Evolutionary conservation across 2,797 vertebrate genomes (phyloP).

Genomic region (Galago senegalensis): DNA sequence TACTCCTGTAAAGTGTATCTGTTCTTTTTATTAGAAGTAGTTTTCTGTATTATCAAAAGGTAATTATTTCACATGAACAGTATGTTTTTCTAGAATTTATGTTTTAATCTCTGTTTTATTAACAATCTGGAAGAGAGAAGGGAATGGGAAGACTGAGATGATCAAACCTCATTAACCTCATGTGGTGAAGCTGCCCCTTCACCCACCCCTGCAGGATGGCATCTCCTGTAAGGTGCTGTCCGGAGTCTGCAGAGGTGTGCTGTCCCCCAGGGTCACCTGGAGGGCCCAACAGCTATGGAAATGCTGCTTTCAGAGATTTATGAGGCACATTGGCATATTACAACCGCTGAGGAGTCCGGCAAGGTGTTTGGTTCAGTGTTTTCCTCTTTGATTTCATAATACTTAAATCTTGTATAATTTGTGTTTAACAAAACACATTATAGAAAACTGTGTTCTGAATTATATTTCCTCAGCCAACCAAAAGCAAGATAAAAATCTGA

Average conservation of each 20-base stretch:
- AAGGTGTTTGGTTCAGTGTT: neutral
- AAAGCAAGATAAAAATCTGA: neutral
- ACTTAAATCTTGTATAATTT: neutral
- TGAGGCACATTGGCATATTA: neutral
- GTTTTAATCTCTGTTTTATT: slow-evolving; percentile 37
- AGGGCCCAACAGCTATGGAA: neutral
- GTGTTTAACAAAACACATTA: slow-evolving; percentile 54
- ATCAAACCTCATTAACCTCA: neutral
- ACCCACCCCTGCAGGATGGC: fast-evolving
- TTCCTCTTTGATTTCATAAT: neutral
- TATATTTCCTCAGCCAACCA: slow-evolving; percentile 19
- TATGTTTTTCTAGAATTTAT: slow-evolving; percentile 30
- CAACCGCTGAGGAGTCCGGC: neutral
- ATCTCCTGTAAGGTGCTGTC: neutral
- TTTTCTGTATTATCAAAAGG: slow-evolving; percentile 31
- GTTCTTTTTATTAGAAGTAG: slow-evolving; percentile 25
- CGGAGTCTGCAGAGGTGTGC: neutral
- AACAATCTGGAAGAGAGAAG: neutral
- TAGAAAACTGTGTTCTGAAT: neutral
- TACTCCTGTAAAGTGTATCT: slow-evolving; percentile 6
- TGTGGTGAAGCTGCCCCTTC: neutral
- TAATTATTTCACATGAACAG: neutral
- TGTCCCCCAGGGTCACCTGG: neutral
- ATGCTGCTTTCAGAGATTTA: slow-evolving; percentile 10
- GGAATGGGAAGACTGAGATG: neutral